Evolutionary conservation across 2,888 invertebrate genomes (phyloP).

Genomic region (Ctena decussata): DNA sequence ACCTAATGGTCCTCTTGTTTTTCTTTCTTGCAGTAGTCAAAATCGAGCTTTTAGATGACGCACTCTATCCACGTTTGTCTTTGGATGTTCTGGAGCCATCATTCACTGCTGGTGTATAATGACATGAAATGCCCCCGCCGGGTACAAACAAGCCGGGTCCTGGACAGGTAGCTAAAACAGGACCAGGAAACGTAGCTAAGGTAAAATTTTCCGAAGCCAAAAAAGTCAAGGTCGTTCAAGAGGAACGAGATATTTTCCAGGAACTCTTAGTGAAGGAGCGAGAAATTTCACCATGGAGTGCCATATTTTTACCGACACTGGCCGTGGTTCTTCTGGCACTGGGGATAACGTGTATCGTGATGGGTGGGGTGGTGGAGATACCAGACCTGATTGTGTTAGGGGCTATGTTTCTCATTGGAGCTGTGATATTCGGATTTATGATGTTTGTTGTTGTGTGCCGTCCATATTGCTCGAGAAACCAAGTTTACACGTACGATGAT

Average conservation of each 20-base stretch:
- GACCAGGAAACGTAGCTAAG: too few species aligned
- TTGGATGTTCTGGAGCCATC: too few species aligned
- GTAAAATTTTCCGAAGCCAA: conserved; percentile 14
- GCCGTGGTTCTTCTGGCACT: conserved; percentile 19
- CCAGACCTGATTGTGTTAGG: conserved; percentile 46
- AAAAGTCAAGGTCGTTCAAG: neutral
- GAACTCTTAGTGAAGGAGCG: neutral
- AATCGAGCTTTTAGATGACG: too few species aligned
- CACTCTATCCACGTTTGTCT: too few species aligned
- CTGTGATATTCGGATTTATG: conserved; percentile 38
- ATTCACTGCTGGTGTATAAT: neutral
- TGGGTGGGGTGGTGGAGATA: conserved; percentile 18
- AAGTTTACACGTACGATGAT: neutral
- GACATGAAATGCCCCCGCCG: neutral
- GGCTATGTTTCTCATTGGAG: conserved; percentile 26
- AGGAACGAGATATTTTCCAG: neutral
- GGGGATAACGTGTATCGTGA: conserved; percentile 16
- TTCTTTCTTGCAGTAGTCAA: too few species aligned
- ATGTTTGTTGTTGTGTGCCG: conserved; percentile 32
- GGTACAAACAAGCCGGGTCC: neutral
- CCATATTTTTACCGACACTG: conserved; percentile 32
- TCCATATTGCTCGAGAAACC: conserved; percentile 37
- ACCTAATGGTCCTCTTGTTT: too few species aligned
- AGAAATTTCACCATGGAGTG: conserved; percentile 24
- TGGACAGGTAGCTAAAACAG: neutral